Base-by-base conservation (phyloP, 2,888 invertebrate genomes). In the Drosophila silvestris region DNA sequence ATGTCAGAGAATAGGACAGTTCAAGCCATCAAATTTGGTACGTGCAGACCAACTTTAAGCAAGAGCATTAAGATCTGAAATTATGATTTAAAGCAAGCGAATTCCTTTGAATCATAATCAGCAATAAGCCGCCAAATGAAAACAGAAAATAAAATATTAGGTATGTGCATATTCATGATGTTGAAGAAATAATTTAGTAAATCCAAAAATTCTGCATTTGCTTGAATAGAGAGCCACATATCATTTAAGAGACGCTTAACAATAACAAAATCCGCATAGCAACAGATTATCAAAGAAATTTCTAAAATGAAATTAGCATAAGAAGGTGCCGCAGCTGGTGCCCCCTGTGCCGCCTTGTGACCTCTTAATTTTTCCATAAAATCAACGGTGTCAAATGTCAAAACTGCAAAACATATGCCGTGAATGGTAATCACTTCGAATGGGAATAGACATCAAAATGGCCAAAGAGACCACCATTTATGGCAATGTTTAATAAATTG, bases 401-500 rank as follows among this genome's bases (percentile, higher is more conserved):
- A 81, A 79, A 39, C 12, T 70, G 67, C 52, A 26, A 22, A 68
- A 64, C 69, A 79, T 66, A 79, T 79, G 77, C 74, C 62, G 68
- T 54, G 70, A 74, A 80, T 80, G 70, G 51, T 69, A 70, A 73
- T 52, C 71, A 66, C 62, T 66, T 74, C 59, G 32, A 35, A 74
- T 65, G 32, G 56, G 57, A 70, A 61, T 61, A 64, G 63, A 47
- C 70, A 67, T 12, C 39, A 28, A 39, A 59, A 44, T 6, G 53
- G 52, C 41, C 39, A 33, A 33, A 51, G 64, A 52, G 51, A 61
- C 39, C 53, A 69, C 66, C 53, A 73, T 50, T 57, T 62, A 56
- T 65, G 72, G 61, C 72, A 74, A 67, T 76, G 72, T 33, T 77
- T 67, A 78, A 82, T 86, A 80, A 85, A 82, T 87, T 77, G 87